Evolutionary conservation across 1,140 invertebrate genomes (phyloP).

Genomic region (Aphelinus atriplicis): DNA sequence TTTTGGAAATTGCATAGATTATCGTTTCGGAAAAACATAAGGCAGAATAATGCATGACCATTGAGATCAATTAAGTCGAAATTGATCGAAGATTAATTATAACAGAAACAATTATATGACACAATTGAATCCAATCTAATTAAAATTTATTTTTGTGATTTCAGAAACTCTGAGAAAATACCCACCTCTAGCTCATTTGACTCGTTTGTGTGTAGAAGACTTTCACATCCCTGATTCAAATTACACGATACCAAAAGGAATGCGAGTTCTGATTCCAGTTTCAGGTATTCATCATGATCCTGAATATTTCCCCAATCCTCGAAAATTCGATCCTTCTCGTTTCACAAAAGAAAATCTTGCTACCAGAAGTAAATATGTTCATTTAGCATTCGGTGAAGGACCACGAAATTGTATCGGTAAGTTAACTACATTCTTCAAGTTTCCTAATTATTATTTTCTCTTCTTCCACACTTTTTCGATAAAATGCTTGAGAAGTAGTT

Average conservation of each 20-base stretch:
- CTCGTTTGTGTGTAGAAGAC: constrained; percentile 68
- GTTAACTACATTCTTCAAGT: constrained; percentile 1
- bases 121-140: too few relatives aligned
- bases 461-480: too few relatives aligned
- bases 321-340: constrained; percentile 72
- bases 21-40: too few relatives aligned
- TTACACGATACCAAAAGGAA: constrained; percentile 71
- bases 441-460: too few relatives aligned
- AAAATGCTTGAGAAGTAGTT: too few relatives aligned
- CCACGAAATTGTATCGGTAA: constrained; percentile 70
- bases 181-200: constrained; percentile 70
- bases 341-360: constrained; percentile 58
- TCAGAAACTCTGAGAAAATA: constrained; percentile 75
- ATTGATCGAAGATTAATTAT: too few relatives aligned
- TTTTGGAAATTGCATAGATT: too few relatives aligned
- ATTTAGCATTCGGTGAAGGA: constrained; percentile 64
- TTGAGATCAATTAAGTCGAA: too few relatives aligned
- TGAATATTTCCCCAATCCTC: constrained; percentile 69
- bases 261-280: constrained; percentile 69
- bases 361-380: constrained; percentile 56
- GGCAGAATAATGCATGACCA: too few relatives aligned
- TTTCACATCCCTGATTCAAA: constrained; percentile 69
- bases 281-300: constrained; percentile 73
- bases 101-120: too few relatives aligned
- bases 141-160: constrained; percentile 14